phyloP scores from a whole-genome alignment of 2,797 vertebrate species.

The Setipinna tenuifilis region DNA sequence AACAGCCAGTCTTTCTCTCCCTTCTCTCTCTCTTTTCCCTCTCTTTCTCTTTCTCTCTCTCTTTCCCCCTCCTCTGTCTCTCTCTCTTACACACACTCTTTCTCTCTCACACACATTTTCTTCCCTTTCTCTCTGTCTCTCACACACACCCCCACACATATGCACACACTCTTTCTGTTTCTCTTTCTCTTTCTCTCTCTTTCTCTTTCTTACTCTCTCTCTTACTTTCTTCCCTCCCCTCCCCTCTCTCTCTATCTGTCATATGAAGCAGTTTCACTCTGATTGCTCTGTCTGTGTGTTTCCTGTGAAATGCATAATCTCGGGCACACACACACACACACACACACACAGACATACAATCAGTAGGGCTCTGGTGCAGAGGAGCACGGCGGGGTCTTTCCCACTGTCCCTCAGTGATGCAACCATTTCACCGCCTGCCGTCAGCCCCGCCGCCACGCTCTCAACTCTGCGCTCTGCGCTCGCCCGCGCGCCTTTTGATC shows the following conservation, averaged over 20 bases:
- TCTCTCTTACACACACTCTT: neutral
- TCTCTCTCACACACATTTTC: no score
- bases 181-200: constrained; percentile 25
- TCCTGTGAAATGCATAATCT: neutral
- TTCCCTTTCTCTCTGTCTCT: neutral
- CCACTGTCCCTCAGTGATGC: constrained; percentile 44
- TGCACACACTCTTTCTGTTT: no score
- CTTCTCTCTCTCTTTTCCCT: constrained; percentile 47
- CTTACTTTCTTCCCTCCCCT: constrained; percentile 24
- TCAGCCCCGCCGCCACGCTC: constrained; percentile 43
- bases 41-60: constrained; percentile 47
- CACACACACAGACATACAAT: no score
- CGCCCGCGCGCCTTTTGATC: neutral
- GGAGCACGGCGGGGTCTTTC: neutral
- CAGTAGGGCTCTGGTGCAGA: neutral
- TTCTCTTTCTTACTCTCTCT: constrained; percentile 33
- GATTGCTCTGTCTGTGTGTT: neutral
- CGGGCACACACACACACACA: neutral
- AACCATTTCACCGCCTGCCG: constrained; percentile 52
- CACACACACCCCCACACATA: constrained; percentile 28
- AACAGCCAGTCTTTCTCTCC: constrained; percentile 56
- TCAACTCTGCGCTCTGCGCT: neutral
- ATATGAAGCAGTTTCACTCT: neutral
- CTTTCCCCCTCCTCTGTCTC: constrained; percentile 18
- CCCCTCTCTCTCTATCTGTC: neutral